Base-by-base conservation (phyloP, 2,797 vertebrate genomes). In the Pogonophryne albipinna region DNA sequence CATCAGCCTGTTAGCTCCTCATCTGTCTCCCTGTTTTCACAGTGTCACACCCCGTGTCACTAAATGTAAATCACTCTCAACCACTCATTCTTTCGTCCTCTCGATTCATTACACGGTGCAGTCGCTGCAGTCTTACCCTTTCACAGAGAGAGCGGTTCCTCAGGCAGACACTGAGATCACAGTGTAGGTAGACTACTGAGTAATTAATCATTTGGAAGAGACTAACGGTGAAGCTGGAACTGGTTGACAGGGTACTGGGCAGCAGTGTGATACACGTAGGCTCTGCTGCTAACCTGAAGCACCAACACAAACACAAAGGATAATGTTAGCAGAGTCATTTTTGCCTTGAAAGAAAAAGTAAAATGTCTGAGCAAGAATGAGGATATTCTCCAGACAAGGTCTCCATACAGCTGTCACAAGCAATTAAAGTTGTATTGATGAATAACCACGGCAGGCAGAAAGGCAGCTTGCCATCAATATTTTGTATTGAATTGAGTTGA, bases 141-240 rank as follows among this genome's bases (percentile, higher is more conserved):
- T 94, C 87, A 55, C 94, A 95, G 6, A 88, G 91, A 5, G 85
- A 63, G 67, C 47, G 67, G 85, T 85, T 93, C 3, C 49, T 93
- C 75, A 85, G 88, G 65, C 95, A 91, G 87, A 96, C 63, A 11
- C 80, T 89, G 62, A 95, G 93, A 92, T 95, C 90, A 51, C 95
- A 95, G 93, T 95, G 96, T 85, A 96, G 79, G 87, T 95, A 95
- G 62, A 87, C 95, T 56, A 82, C 68, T 0, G 95, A 94, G 88
- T 93, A 94, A 91, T 96, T 96, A 91, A 96, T 94, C 96, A 96
- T 95, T 90, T 94, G 95, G 88, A 96, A 95, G 80, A 95, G 95
- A 94, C 91, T 95, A 93, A 96, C 95, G 90, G 92, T 92, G 90
- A 95, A 94, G 87, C 92, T 93, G 82, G 91, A 84, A 66, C 74